Evolutionary conservation across 64 coral and sea anemone species (phyloP).

Genomic region (Montipora efflorescens): DNA sequence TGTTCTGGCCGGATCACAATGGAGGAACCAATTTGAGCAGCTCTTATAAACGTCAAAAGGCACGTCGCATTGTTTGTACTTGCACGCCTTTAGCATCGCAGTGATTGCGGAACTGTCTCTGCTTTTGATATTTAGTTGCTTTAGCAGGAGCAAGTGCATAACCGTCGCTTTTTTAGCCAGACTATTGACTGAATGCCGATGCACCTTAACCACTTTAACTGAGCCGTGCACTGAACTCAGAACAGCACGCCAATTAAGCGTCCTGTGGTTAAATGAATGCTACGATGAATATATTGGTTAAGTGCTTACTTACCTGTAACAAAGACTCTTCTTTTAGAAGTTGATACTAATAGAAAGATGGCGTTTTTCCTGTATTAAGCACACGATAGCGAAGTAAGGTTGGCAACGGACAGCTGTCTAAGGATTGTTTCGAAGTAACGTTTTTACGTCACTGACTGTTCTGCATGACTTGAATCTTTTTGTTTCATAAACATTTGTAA

Average conservation of each 20-base stretch:
- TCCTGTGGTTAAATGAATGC: not conserved
- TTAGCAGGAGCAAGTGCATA: not conserved
- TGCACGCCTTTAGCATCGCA: not conserved
- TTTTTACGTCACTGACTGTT: slow-evolving; percentile 18
- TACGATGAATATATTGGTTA: not conserved
- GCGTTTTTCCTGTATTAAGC: not conserved
- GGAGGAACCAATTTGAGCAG: not conserved
- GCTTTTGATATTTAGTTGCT: not conserved
- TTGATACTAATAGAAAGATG: not conserved
- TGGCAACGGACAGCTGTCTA: not conserved
- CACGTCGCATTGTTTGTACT: not conserved
- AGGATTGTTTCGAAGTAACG: not conserved
- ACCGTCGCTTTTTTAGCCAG: not conserved
- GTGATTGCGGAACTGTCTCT: not conserved
- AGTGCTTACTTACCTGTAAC: slow-evolving; percentile 31
- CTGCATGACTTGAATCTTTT: slow-evolving; percentile 49
- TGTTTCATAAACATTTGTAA: not conserved
- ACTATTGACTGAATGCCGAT: no score
- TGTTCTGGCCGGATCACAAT: not conserved
- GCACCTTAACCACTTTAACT: no score
- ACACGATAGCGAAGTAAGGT: not conserved
- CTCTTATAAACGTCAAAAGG: not conserved
- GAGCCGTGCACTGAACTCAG: not conserved
- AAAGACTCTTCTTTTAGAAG: slow-evolving; percentile 1
- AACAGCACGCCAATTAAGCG: not conserved